Conservation (phyloP, 30 jellyfish, hydroid and myxozoan species). For the Phacellophora camtschatica region DNA sequence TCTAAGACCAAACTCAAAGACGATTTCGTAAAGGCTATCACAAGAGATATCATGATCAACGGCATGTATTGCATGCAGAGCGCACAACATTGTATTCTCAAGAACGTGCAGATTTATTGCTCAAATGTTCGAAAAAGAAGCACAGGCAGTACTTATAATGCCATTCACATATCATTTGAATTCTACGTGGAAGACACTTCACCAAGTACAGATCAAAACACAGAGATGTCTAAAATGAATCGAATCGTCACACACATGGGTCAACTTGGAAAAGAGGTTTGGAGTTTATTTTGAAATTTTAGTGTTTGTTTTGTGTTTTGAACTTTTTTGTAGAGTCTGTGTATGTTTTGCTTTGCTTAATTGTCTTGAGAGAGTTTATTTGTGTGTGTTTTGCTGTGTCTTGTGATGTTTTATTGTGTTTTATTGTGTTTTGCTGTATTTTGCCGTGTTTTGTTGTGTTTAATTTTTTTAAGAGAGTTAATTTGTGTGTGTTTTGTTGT, state of each 20-base stretch:
- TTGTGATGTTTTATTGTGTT: too few relatives aligned
- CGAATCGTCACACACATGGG: conserved; percentile 15
- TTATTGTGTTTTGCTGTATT: too few relatives aligned
- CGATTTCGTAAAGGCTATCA: conserved; percentile 59
- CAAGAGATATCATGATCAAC: conserved; percentile 49
- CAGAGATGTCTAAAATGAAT: conserved; percentile 55
- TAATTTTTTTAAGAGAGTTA: too few relatives aligned
- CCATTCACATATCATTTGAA: conserved; percentile 51
- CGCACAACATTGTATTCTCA: conserved; percentile 61
- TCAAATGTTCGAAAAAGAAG: conserved; percentile 66
- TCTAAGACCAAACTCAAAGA: conserved; percentile 40
- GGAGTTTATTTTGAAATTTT: too few relatives aligned
- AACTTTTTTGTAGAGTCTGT: too few relatives aligned
- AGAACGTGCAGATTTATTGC: conserved; percentile 66
- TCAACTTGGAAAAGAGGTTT: conserved; percentile 37
- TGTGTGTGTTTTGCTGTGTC: too few relatives aligned
- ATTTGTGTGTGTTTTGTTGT: too few relatives aligned
- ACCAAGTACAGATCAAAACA: conserved; percentile 49
- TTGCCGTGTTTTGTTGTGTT: too few relatives aligned
- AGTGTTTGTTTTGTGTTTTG: too few relatives aligned
- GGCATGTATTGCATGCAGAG: conserved; percentile 39
- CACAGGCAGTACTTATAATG: conserved; percentile 50
- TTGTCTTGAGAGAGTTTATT: too few relatives aligned
- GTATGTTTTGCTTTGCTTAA: too few relatives aligned
- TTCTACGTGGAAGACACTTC: conserved; percentile 45